Evolutionary conservation across 2,888 invertebrate genomes (phyloP).

Genomic region (Hoplodrina ambigua): DNA sequence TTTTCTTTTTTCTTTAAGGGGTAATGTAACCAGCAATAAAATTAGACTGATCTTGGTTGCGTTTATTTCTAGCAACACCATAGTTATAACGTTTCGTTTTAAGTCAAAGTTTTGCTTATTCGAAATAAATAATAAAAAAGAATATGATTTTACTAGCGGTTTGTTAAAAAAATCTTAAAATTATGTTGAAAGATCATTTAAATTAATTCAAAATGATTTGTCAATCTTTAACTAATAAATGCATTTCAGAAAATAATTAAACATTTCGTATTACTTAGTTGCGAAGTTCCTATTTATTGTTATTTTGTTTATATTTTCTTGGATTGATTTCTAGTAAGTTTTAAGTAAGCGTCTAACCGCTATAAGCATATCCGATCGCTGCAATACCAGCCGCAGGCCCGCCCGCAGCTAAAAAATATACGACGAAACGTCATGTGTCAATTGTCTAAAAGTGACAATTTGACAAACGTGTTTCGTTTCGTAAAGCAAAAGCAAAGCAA

Average conservation of each 20-base stretch:
- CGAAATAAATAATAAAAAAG: neutral
- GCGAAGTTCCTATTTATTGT: too few relatives aligned
- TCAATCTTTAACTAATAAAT: too few relatives aligned
- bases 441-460: slow-evolving; percentile 44
- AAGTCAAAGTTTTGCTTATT: neutral
- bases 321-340: too few relatives aligned
- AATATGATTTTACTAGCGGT: neutral
- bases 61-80: slow-evolving; percentile 26
- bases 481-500: slow-evolving; percentile 41
- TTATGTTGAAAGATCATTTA: too few relatives aligned
- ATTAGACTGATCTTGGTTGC: neutral
- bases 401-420: neutral
- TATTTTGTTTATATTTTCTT: too few relatives aligned
- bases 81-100: slow-evolving; percentile 4
- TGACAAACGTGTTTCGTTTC: slow-evolving; percentile 58
- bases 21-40: slow-evolving; percentile 29
- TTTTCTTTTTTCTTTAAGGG: slow-evolving; percentile 26
- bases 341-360: too few relatives aligned
- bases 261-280: too few relatives aligned
- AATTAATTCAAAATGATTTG: too few relatives aligned
- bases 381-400: neutral
- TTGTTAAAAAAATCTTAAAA: too few relatives aligned
- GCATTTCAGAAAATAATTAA: too few relatives aligned
- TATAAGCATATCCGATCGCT: slow-evolving; percentile 6
- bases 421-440: slow-evolving; percentile 31